Conservation (phyloP, 2,888 invertebrate genomes). For the Meiosimyza decipiens region DNA sequence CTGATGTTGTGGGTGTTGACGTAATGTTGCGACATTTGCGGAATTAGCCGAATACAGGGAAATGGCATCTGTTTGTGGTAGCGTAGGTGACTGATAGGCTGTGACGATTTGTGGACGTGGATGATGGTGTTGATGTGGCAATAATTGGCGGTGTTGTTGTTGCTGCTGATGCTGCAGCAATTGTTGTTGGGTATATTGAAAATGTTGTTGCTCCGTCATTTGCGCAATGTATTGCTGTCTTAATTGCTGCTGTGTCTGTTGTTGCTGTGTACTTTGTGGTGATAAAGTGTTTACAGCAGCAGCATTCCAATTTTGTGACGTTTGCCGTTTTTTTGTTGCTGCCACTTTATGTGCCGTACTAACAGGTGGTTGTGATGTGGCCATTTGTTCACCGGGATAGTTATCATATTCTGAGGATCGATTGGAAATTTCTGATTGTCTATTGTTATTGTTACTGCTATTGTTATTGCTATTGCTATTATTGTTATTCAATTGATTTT, state of each 20-base stretch:
- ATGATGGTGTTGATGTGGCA: constrained; percentile 40
- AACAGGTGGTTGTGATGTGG: constrained; percentile 16
- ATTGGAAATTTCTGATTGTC: constrained; percentile 60
- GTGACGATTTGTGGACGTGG: constrained; percentile 39
- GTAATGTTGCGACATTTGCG: constrained; percentile 59
- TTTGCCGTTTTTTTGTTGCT: constrained; percentile 50
- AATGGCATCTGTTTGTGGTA: constrained; percentile 48
- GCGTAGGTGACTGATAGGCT: constrained; percentile 27
- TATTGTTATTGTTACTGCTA: constrained; percentile 51
- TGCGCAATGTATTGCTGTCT: constrained; percentile 32
- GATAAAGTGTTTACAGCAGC: constrained; percentile 16
- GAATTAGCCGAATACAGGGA: constrained; percentile 61
- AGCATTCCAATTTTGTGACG: constrained; percentile 42
- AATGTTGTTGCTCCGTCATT: constrained; percentile 39
- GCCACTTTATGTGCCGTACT: neutral
- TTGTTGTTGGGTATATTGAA: constrained; percentile 37
- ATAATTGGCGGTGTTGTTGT: constrained; percentile 45
- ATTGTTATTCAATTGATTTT: constrained; percentile 13
- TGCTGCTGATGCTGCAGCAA: constrained; percentile 43
- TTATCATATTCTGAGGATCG: constrained; percentile 62
- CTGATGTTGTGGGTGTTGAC: constrained; percentile 55
- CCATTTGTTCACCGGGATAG: constrained; percentile 46
- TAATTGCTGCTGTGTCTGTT: constrained; percentile 42
- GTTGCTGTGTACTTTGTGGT: constrained; percentile 40
- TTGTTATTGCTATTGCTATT: constrained; percentile 36